These are phyloP conservation scores for Mesoclemmys tuberculata DNA, from an alignment of 2,113 vertebrate genomes.

Conservation along the genomic window DNA sequence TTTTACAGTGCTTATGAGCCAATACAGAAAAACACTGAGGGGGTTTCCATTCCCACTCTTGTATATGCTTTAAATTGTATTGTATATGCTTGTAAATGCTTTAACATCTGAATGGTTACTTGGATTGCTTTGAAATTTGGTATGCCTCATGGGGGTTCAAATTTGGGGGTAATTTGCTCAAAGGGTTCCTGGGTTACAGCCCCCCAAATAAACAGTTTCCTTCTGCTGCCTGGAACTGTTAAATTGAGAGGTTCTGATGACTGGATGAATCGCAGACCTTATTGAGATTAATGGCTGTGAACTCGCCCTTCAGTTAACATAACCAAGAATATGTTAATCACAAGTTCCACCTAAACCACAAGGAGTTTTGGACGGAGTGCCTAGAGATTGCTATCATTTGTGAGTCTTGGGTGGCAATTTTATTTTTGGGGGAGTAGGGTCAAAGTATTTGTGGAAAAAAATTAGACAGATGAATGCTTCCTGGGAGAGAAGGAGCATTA, in stretches of 20 bases:
- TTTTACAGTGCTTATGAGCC: neutral
- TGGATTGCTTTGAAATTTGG: neutral
- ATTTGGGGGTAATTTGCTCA: neutral
- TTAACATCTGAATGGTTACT: neutral
- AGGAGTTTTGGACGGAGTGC: neutral
- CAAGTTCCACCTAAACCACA: neutral
- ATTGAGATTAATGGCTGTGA: neutral
- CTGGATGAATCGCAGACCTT: neutral
- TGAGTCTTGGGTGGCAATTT: neutral
- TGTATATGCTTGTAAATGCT: neutral
- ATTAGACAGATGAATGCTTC: neutral
- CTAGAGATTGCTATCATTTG: neutral
- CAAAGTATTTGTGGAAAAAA: neutral
- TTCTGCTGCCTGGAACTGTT: neutral
- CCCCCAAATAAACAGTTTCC: neutral
- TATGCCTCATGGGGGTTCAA: neutral
- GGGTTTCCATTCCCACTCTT: neutral
- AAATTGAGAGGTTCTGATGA: neutral
- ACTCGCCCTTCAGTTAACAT: neutral
- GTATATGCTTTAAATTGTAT: neutral
- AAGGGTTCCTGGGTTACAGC: neutral
- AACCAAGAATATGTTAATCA: neutral
- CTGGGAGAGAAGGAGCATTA: too few species aligned
- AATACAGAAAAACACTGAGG: neutral
- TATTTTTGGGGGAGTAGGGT: neutral